A percentile compares a stretch with the other conserved stretches of the same genome.
phyloP scores from a whole-genome alignment of 2,888 invertebrate species.

The Labia minor region DNA sequence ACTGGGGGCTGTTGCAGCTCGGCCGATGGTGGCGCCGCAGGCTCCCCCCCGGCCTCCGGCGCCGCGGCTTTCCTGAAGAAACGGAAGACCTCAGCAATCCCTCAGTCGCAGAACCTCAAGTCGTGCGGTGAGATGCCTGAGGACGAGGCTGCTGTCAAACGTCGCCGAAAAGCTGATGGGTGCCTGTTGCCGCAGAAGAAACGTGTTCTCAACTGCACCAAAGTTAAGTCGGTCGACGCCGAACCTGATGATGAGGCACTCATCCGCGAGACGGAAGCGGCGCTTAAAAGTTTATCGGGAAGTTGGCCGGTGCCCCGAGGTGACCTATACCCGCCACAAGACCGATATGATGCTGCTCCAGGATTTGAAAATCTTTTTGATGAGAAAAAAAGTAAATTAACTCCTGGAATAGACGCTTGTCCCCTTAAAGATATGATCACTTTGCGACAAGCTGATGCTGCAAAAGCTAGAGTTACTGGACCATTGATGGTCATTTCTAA shows the following conservation, averaged over 20 bases:
- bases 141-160: constrained; percentile 15
- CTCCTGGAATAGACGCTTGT: constrained; percentile 35
- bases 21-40: constrained; percentile 20
- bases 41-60: constrained; percentile 29
- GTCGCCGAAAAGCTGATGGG: constrained; percentile 17
- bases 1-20: constrained; percentile 9
- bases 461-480: constrained; percentile 30
- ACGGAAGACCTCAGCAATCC: constrained; percentile 39
- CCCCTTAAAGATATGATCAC: constrained; percentile 56
- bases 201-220: constrained; percentile 35
- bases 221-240: neutral
- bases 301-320: constrained; percentile 66
- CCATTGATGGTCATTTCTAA: neutral
- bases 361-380: constrained; percentile 77
- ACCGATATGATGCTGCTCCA: constrained; percentile 53
- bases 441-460: constrained; percentile 32
- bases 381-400: constrained; percentile 48
- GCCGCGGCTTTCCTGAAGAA: constrained; percentile 51
- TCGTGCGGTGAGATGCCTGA: constrained; percentile 3
- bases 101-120: neutral
- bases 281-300: constrained; percentile 73
- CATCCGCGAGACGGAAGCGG: constrained; percentile 79
- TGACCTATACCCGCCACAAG: constrained; percentile 47
- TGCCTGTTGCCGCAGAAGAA: constrained; percentile 48
- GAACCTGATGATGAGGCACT: constrained; percentile 61